phyloP scores from a whole-genome alignment of 2,888 invertebrate species.

The Petrolisthes cinctipes region DNA sequence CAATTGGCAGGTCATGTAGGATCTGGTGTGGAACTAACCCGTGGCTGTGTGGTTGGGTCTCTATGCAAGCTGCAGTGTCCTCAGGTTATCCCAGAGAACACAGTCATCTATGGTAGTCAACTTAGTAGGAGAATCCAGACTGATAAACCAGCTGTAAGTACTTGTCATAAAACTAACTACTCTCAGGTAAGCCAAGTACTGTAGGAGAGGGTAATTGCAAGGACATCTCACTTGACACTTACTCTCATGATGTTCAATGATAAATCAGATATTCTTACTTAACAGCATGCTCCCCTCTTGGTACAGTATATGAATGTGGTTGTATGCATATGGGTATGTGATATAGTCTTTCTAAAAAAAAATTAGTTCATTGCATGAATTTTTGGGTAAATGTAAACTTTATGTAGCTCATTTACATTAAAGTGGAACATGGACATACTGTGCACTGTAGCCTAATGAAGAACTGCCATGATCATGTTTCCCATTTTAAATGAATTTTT shows the following conservation, averaged over 20 bases:
- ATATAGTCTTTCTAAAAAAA: too few species aligned
- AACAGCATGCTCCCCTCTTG: too few species aligned
- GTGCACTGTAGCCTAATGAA: conserved; percentile 2
- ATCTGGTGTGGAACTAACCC: conserved; percentile 84
- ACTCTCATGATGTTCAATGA: too few species aligned
- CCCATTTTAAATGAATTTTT: neutral
- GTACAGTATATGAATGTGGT: too few species aligned
- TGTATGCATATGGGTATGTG: too few species aligned
- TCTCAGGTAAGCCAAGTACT: neutral
- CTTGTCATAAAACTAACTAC: neutral
- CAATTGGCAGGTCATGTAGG: conserved; percentile 76
- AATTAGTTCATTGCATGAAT: too few species aligned
- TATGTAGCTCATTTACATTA: neutral
- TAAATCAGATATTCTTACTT: too few species aligned
- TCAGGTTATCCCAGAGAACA: conserved; percentile 81
- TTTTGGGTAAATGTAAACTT: neutral
- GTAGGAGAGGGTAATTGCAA: too few species aligned
- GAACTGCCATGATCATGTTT: neutral
- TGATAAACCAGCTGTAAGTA: conserved; percentile 80
- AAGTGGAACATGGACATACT: neutral
- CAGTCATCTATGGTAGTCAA: conserved; percentile 89
- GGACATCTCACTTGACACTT: too few species aligned
- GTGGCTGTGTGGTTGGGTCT: conserved; percentile 93
- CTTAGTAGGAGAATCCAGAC: conserved; percentile 85
- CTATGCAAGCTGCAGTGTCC: conserved; percentile 79